Base-by-base conservation (phyloP, 2,888 invertebrate genomes). In the Drepanosiphum platanoidis region DNA sequence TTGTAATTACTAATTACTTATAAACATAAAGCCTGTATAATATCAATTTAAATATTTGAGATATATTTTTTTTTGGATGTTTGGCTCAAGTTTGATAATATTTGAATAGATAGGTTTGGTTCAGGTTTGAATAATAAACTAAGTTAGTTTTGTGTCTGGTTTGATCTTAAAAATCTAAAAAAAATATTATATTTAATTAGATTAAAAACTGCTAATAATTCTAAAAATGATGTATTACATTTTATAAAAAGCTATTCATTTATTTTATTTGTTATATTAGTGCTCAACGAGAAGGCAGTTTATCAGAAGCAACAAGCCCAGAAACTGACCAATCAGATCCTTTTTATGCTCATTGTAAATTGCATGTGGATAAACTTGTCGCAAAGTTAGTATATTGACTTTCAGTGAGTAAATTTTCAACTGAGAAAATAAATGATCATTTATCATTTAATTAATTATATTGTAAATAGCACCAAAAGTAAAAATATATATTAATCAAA, bases 321-420 rank as follows among this genome's bases (percentile, higher is more conserved):
- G 96, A 96, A 89, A 95, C 94, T 0, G 96, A 96, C 88, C 96
- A 96, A 88, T 97, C 97, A 0, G 98, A 98, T 91, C 98, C 98
- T 0, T 99, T 97, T 90, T 98, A 97, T 90, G 98, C 98, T 0
- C 97, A 98, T 89, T 99, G 98, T 89, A 96, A 95, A 90, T 92
- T 97, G 74, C 98, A 99, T 90, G 97, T 97, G 0, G 98, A 98
- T 89, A 97, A 97, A 90, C 93, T 86, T 78, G 81, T 86, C 32
- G 86, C 86, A 32, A 86, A 86, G 87, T 87, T 86, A 72, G 75
- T 80, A 86, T 52, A 72, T 46, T 34, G 7, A n/a, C 22, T 61
- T 75, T 74, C 77, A 22, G n/a, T n/a, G 70, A 3, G 0, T 13
- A 13, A 22, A 13, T 32, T 71, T 86, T 66, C 13, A n/a, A 74